A percentile compares a stretch with the other conserved stretches of the same genome.
Conservation (phyloP, 2,797 vertebrate genomes). For the Gadopsis bispinosus region DNA sequence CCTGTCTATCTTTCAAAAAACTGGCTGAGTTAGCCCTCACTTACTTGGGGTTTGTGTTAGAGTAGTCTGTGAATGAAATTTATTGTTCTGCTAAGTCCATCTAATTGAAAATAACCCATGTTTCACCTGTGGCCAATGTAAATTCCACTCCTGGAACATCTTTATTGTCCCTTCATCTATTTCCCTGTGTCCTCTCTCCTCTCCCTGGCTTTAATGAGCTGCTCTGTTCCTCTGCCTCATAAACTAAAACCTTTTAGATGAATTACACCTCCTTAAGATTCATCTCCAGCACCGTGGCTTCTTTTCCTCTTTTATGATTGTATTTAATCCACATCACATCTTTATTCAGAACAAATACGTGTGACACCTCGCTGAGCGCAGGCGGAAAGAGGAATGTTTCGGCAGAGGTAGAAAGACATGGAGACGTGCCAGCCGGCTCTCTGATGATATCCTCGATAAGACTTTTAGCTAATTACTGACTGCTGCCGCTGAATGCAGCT, state of each 20-base stretch:
- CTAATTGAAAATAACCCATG: conserved; percentile 70
- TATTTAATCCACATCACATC: conserved; percentile 80
- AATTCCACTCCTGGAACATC: conserved; percentile 69
- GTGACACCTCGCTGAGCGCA: conserved; percentile 58
- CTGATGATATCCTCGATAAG: conserved; percentile 77
- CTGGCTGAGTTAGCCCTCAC: conserved; percentile 8
- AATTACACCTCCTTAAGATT: conserved; percentile 80
- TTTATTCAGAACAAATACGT: conserved; percentile 78
- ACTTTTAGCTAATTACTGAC: conserved; percentile 82
- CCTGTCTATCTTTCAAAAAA: conserved; percentile 23
- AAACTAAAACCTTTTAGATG: conserved; percentile 81
- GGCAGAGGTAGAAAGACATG: conserved; percentile 52
- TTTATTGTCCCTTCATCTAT: conserved; percentile 74
- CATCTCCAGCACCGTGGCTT: conserved; percentile 67
- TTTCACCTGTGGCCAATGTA: conserved; percentile 73
- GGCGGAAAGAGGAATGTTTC: conserved; percentile 60
- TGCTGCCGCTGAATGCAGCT: conserved; percentile 71
- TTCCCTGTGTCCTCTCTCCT: conserved; percentile 60
- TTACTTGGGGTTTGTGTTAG: conserved; percentile 42
- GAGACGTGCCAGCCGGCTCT: conserved; percentile 72
- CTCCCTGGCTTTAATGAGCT: conserved; percentile 70
- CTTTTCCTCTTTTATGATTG: conserved; percentile 73
- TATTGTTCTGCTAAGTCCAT: conserved; percentile 63
- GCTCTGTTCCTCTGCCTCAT: conserved; percentile 71
- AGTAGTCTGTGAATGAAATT: conserved; percentile 53